Evolutionary conservation across 1,140 invertebrate species (phyloP).

Genomic region (Idris sp.): DNA sequence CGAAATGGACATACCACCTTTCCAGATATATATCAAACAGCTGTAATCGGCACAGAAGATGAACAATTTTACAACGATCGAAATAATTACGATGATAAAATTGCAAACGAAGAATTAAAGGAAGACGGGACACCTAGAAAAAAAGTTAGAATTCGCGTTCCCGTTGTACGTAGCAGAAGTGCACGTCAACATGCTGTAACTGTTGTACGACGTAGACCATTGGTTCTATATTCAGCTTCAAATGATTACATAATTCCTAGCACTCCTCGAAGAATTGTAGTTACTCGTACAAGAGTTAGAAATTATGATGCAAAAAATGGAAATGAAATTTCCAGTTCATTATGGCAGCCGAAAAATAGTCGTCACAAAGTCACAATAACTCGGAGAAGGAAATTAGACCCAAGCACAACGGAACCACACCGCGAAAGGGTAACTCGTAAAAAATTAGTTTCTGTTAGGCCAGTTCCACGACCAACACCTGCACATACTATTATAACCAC

Average conservation of each 20-base stretch:
- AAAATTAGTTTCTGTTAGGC: conserved; percentile 72
- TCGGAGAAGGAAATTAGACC: conserved; percentile 70
- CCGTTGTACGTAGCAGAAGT: conserved; percentile 65
- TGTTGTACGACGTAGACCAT: conserved; percentile 71
- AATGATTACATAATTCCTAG: conserved; percentile 46
- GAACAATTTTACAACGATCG: conserved; percentile 21
- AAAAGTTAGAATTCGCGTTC: conserved; percentile 71
- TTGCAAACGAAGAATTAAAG: conserved; percentile 39
- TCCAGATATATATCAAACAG: conserved; percentile 71
- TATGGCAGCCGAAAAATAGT: conserved; percentile 35
- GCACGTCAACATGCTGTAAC: conserved; percentile 72
- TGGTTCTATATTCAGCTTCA: conserved; percentile 59
- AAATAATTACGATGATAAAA: conserved; percentile 24
- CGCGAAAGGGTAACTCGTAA: conserved; percentile 71
- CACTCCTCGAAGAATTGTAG: conserved; percentile 68
- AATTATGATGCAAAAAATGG: conserved; percentile 41
- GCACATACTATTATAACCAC: conserved; percentile 74
- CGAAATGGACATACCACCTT: conserved; percentile 65
- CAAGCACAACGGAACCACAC: conserved; percentile 51
- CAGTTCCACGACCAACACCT: conserved; percentile 67
- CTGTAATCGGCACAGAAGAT: conserved; percentile 29
- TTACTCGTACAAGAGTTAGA: conserved; percentile 72
- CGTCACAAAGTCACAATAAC: conserved; percentile 74
- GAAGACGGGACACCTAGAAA: conserved; percentile 65
- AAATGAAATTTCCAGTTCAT: conserved; percentile 34